Base-by-base conservation (phyloP, 2,797 vertebrate genomes). In the Hydrocynus forskahlii region DNA sequence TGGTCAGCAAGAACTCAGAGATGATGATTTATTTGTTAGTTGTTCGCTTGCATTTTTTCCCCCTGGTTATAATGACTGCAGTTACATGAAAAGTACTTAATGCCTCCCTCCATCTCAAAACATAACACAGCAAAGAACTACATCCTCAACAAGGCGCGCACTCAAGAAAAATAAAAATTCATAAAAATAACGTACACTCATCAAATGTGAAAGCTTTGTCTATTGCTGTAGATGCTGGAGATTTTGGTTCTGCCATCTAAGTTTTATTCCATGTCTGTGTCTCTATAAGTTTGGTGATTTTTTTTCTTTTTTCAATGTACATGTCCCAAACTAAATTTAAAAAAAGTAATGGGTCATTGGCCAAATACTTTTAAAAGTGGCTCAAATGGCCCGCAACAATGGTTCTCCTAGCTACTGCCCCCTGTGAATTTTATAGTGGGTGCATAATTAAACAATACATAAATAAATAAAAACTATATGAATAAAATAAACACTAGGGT, bases 171-270 rank as follows among this genome's bases (percentile, higher is more conserved):
- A 63, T 16, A 63, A 63, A 63, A 25, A 14, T 19, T 64, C 14
- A 38, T 64, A 64, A 64, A 40, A 64, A 64, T 64, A 40, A 64
- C 40, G 63, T 64, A 64, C 29, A 38, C 16, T 64, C 63, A 64
- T 64, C 29, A 38, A 35, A 35, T 2, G 35, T 35, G 35, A 35
- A 35, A 35, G 35, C 35, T 35, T 4, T 35, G 29, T 29, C 29
- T 29, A 3, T 29, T 29, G 35, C 35, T 35, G 35, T 35, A 35
- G 35, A 35, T 35, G 35, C 35, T 35, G 35, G 35, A 35, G 35
- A 35, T 35, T 35, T 35, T 35, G 35, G 35, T 35, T 35, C 35
- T 35, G 35, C 35, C 35, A 4, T 35, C 35, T 35, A 35, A 35
- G 29, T 35, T 35, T 35, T 35, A 35, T 35, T 35, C 35, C 35